Evolutionary conservation across 1,140 invertebrate species (phyloP), one percentile per base, ranked within the genome.

Genomic region (Eupristina koningsbergeri): DNA sequence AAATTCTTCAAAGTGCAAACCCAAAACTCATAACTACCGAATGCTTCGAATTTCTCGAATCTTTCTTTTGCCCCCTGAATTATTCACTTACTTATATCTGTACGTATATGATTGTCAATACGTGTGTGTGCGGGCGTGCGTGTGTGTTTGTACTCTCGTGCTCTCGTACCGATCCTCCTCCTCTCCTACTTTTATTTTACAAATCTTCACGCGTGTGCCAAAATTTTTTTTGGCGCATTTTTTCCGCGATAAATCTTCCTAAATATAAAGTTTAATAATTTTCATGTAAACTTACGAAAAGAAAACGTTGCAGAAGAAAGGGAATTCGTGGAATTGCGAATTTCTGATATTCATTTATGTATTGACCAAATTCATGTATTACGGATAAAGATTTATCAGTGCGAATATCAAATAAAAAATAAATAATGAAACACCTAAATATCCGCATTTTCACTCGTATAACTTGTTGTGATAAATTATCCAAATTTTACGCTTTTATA

Each of bases 1-100:
- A 78, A 75, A 84, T 75, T 75, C 77, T 67, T 69, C 47, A 80
- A 84, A 34, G 39, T 58, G 67, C 58, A 53, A 50, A 64, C 45
- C 64, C n/a, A 79, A 79, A 78, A 79, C 71, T 84, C 75, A 58
- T 73, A 45, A 31, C 63, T 58, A 26, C 5, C 64, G 64, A 73
- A 61, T 79, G 5, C 11, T 31, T 71, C 17, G 5, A 31, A 41
- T 71, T 41, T 22, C n/a, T 41, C 31, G 64, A 26, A 34, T 67
- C 19, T 11, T 3, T n/a, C 34, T 19, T 22, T 39, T 31, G 0
- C 5, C 2, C 29, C 31, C 34, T 64, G 53, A 58, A 22, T 58
- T 58, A 58, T 58, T 58, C 22, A 45, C 41, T 11, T 45, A 5
- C 41, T 45, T 45, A 45, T 45, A 45, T 7, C 5, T 11, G 41